Percentiles rank a stretch among this genome's conserved stretches.
These are phyloP conservation scores for Lindbergichthys nudifrons DNA, from an alignment of 2,797 vertebrate species.

Conservation along the genomic window DNA sequence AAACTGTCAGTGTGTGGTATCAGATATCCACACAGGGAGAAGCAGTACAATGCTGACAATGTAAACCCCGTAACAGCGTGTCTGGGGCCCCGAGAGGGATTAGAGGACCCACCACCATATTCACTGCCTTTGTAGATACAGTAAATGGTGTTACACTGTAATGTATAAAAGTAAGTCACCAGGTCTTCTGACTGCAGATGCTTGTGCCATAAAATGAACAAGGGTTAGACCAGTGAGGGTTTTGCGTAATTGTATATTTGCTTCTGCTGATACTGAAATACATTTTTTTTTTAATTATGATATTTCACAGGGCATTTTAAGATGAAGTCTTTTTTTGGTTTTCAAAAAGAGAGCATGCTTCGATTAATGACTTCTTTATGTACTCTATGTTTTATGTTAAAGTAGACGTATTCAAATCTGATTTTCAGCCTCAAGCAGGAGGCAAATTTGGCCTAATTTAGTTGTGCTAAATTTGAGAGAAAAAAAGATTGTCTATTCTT, in stretches of 20 bases:
- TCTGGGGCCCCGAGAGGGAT: conserved; percentile 14
- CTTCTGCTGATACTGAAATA: not conserved
- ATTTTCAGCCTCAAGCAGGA: not conserved
- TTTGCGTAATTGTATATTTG: not conserved
- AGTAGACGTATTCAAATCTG: not conserved
- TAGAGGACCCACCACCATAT: conserved; percentile 9
- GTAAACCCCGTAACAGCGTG: conserved; percentile 12
- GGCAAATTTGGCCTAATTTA: not conserved
- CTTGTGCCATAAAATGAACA: not conserved
- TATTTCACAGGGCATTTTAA: too few species aligned
- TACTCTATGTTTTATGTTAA: too few species aligned
- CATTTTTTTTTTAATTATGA: not conserved
- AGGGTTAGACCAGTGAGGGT: not conserved
- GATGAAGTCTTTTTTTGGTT: too few species aligned
- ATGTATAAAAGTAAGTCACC: not conserved
- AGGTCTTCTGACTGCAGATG: not conserved
- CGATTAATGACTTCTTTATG: not conserved
- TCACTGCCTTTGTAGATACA: conserved; percentile 3
- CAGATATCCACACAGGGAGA: conserved; percentile 42
- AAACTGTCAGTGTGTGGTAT: conserved; percentile 24
- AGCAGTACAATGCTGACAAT: conserved; percentile 26
- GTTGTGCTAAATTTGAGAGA: not conserved
- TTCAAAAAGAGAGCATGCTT: not conserved
- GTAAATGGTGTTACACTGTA: not conserved
- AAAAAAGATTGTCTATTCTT: not conserved